Evolutionary conservation across 2,113 vertebrate genomes (phyloP), one percentile per base, ranked within the genome.

Genomic region (Psittacus erithacus): DNA sequence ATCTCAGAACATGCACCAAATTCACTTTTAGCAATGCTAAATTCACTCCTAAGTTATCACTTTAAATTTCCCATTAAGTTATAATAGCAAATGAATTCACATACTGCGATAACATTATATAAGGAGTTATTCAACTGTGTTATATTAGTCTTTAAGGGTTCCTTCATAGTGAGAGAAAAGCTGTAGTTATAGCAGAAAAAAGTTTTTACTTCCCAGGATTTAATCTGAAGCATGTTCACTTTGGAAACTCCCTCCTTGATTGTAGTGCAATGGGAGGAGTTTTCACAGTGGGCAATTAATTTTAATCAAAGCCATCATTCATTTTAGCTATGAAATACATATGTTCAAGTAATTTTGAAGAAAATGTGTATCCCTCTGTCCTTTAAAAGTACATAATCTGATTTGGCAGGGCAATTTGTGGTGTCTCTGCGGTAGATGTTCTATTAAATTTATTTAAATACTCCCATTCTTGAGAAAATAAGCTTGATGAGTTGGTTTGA

Each of bases 401-500:
- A 65, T 77, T 79, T 93, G 70, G 35, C 62, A 78, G 46, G 25
- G 24, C 47, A 68, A 53, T 57, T 78, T 35, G 17, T 77, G 47
- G 38, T 82, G 24, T 44, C 35, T 84, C 60, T 67, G 23, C 57
- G 50, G 63, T 65, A 85, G 57, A 76, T 89, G 83, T 95, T 83
- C 76, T 85, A 84, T 91, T 86, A 78, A 86, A 69, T 83, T 46
- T 86, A 70, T 75, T 91, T 55, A 91, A 97, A 95, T 83, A 35
- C 39, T 91, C 52, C 73, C 81, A 69, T 95, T 84, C 70, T 92
- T 88, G 91, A 96, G 80, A 95, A 97, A 96, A 97, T 94, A 95
- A 96, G 93, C 39, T 83, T 67, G 85, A 96, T 95, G 93, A 97
- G 77, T 95, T 96, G 88, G 88, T 96, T 70, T 64, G 95, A 97